These are phyloP conservation scores for Sphaerophoria taeniata DNA, from an alignment of 2,888 invertebrate genomes.

Conservation along the genomic window DNA sequence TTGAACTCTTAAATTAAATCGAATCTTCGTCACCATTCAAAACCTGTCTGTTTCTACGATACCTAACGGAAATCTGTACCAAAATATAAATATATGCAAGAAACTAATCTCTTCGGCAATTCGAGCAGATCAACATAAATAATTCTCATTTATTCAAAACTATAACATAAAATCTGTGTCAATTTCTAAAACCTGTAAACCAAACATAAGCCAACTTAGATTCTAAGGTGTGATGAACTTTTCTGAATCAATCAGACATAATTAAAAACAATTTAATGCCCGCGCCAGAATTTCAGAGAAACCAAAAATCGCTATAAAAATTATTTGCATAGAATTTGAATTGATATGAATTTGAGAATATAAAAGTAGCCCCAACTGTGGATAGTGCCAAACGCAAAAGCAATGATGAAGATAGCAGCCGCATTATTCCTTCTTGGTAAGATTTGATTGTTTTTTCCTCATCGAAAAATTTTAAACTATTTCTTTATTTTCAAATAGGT, in stretches of 20 bases:
- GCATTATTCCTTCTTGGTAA: constrained; percentile 19
- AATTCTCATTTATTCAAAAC: neutral
- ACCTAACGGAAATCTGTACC: no score
- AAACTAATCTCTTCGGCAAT: no score
- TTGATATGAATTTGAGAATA: neutral
- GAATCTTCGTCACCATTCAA: no score
- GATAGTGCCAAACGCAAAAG: neutral
- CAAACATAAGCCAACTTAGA: neutral
- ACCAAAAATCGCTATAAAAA: no score
- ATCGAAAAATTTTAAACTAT: neutral
- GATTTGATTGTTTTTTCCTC: neutral
- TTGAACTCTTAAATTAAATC: no score
- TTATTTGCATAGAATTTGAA: constrained; percentile 5
- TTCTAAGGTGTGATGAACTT: neutral
- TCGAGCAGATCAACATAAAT: no score
- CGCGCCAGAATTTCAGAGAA: no score
- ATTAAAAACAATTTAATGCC: no score
- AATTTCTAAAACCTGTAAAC: neutral
- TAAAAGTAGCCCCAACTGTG: neutral
- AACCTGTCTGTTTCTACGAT: no score
- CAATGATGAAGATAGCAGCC: constrained; percentile 13
- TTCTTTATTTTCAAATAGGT: neutral
- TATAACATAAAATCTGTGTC: constrained; percentile 4
- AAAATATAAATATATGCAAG: no score
- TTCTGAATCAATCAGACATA: neutral